These are phyloP conservation scores for Zeugodacus cucurbitae DNA, from an alignment of 1,140 invertebrate genomes.

Conservation along the genomic window DNA sequence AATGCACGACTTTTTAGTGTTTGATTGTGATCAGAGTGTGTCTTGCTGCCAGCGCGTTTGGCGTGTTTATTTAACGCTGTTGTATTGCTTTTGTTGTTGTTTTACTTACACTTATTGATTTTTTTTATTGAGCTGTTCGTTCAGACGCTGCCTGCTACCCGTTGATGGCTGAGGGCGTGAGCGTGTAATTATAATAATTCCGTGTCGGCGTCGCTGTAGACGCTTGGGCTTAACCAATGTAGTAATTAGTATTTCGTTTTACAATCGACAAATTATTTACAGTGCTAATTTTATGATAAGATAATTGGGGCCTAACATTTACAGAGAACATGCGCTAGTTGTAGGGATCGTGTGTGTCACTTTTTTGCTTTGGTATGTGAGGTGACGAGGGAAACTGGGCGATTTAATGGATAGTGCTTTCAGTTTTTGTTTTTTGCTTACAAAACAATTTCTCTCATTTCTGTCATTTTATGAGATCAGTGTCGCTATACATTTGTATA, in stretches of 20 bases:
- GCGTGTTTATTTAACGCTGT: background rate
- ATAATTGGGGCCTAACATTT: background rate
- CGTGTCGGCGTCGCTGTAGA: background rate
- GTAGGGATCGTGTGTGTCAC: background rate
- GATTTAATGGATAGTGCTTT: background rate
- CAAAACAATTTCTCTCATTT: too few species aligned
- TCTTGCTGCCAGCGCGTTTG: background rate
- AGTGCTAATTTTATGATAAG: background rate
- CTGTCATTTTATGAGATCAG: too few species aligned
- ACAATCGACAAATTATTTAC: slow-evolving; percentile 3
- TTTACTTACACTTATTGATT: background rate
- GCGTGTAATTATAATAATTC: slow-evolving; percentile 13
- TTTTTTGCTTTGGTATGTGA: too few species aligned
- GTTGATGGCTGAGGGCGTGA: background rate
- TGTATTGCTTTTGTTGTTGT: background rate
- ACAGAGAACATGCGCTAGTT: background rate
- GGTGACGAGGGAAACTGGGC: background rate
- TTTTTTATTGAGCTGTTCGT: background rate
- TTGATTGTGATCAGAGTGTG: background rate
- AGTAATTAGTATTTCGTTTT: slow-evolving; percentile 4
- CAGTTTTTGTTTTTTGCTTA: too few species aligned
- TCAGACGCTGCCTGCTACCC: background rate
- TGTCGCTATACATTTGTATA: too few species aligned
- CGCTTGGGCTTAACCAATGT: background rate
- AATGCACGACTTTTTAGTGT: background rate